Evolutionary conservation across 2,888 invertebrate species (phyloP), one percentile per base, ranked within the genome.

Genomic region (Coleophora flavipennella): DNA sequence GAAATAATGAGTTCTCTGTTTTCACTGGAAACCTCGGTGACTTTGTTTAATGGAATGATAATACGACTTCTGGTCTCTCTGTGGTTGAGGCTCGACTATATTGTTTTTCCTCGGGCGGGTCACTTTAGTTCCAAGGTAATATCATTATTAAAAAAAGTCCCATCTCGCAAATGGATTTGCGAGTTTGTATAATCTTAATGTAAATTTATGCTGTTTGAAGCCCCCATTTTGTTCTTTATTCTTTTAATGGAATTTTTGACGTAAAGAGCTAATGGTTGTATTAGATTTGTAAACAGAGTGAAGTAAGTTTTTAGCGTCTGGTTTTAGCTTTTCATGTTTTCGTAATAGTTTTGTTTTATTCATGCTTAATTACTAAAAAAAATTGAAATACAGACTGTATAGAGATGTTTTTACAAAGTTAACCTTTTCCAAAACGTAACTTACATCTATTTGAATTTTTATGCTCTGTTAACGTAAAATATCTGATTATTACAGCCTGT

Each of bases 21-120:
- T 81, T 81, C 77, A 78, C 79, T 81, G 67, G 78, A 77, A 83
- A 80, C 76, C 70, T 74, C 70, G 73, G 81, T 81, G 81, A 84
- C 83, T 81, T 81, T 83, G 78, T 81, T 80, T 81, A 84, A 84
- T 84, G 83, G 80, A 84, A 84, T 83, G 78, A 84, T 83, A 84
- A 84, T 81, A 83, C 74, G 66, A 79, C 76, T 77, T 76, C 70
- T 79, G 62, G 67, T 73, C 72, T 74, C 80, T 80, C 78, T 80
- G 80, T 81, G 77, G 79, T 78, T 70, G 67, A 68, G 66, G 62
- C 62, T 20, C 62, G 70, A 67, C 69, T 67, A 77, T 77, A 72
- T 77, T 78, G 75, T 77, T 76, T 75, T 76, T 73, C 75, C 76
- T 63, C 65, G 42, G 73, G 76, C 76, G 66, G 72, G 77, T 78